A percentile compares a stretch with the other conserved stretches of the same genome.
These are phyloP conservation scores for Mythimna impura DNA, from an alignment of 2,888 invertebrate genomes.

Conservation along the genomic window DNA sequence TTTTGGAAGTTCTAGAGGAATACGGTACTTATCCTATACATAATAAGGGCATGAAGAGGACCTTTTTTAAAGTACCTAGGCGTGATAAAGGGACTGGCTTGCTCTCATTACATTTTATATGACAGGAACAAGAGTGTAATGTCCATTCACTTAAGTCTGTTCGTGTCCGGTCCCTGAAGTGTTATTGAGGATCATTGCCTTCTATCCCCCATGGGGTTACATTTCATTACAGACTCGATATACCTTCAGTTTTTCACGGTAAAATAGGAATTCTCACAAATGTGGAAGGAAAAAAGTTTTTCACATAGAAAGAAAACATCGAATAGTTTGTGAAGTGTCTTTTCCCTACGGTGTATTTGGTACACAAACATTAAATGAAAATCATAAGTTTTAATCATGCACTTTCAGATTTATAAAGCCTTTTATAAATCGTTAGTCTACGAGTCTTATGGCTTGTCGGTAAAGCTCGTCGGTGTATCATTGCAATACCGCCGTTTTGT, in stretches of 20 bases:
- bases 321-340: too few species aligned
- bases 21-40: constrained; percentile 14
- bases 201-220: constrained; percentile 35
- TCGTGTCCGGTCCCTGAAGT: constrained; percentile 52
- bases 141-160: constrained; percentile 57
- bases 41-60: constrained; percentile 31
- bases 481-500: too few species aligned
- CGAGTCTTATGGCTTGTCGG: too few species aligned
- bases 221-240: constrained; percentile 50
- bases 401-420: too few species aligned
- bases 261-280: constrained; percentile 8
- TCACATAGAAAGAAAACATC: background rate
- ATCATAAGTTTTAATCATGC: too few species aligned
- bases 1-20: constrained; percentile 21
- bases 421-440: too few species aligned
- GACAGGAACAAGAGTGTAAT: constrained; percentile 52
- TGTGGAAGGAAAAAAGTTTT: constrained; percentile 9
- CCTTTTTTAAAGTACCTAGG: constrained; percentile 47
- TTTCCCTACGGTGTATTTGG: too few species aligned
- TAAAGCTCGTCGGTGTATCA: too few species aligned
- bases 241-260: constrained; percentile 25
- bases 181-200: constrained; percentile 53
- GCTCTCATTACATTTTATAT: constrained; percentile 59
- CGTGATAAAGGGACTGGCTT: constrained; percentile 47
- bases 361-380: too few species aligned